Evolutionary conservation across 2,888 invertebrate species (phyloP).

Genomic region (Drosophila hamatofila): DNA sequence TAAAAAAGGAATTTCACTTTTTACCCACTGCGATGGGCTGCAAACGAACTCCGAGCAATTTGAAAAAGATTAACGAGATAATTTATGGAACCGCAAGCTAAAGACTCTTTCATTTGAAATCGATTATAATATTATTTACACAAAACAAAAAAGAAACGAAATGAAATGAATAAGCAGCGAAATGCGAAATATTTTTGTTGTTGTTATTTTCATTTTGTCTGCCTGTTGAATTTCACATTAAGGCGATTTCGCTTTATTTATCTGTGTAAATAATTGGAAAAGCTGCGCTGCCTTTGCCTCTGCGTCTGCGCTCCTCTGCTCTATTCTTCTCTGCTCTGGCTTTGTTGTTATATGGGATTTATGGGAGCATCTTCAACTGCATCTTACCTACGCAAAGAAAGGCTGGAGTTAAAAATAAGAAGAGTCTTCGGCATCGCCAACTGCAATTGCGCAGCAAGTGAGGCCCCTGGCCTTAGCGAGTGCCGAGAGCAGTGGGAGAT

Average conservation of each 20-base stretch:
- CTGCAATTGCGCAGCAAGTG: slow-evolving; percentile 76
- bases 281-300: slow-evolving; percentile 11
- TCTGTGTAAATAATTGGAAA: slow-evolving; percentile 67
- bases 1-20: background rate
- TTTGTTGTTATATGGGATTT: slow-evolving; percentile 49
- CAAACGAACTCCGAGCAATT: slow-evolving; percentile 44
- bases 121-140: slow-evolving; percentile 54
- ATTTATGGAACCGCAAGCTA: slow-evolving; percentile 51
- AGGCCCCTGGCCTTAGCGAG: slow-evolving; percentile 17
- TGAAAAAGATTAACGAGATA: slow-evolving; percentile 53
- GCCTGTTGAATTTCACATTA: slow-evolving; percentile 64
- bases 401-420: slow-evolving; percentile 68
- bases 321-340: background rate
- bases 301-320: no score
- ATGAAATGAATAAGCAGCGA: background rate
- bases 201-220: slow-evolving; percentile 23
- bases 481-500: slow-evolving; percentile 39
- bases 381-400: slow-evolving; percentile 77
- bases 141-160: slow-evolving; percentile 15
- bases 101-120: slow-evolving; percentile 52
- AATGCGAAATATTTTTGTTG: slow-evolving; percentile 8
- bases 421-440: slow-evolving; percentile 37
- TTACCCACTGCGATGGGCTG: slow-evolving; percentile 9
- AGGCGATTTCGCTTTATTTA: slow-evolving; percentile 60
- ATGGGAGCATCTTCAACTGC: slow-evolving; percentile 52